Conservation (phyloP, 2,113 vertebrate genomes). For the Cettia cetti region DNA sequence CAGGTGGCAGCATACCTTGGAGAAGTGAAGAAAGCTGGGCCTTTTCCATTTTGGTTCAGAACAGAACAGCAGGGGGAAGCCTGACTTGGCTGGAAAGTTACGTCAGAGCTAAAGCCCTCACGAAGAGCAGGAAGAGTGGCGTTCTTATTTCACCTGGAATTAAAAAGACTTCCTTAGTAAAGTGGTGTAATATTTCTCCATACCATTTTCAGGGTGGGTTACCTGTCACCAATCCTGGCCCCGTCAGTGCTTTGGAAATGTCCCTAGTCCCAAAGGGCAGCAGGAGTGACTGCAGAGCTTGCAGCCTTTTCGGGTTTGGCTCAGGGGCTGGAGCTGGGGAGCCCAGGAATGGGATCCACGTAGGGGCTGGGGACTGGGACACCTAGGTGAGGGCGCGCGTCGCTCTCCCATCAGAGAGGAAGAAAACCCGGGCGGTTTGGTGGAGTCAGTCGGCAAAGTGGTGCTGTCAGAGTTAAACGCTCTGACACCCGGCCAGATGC, state of each 20-base stretch:
- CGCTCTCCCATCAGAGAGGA: background rate
- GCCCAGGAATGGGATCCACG: rapidly evolving
- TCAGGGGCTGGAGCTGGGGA: background rate
- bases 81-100: conserved; percentile 48
- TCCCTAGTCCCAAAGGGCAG: background rate
- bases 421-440: background rate
- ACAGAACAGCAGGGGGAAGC: conserved; percentile 52
- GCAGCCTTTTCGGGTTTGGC: background rate
- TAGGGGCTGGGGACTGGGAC: background rate
- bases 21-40: background rate
- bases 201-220: background rate
- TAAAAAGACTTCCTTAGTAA: background rate
- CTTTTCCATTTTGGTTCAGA: conserved; percentile 9
- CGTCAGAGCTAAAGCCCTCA: conserved; percentile 7
- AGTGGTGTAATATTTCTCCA: background rate
- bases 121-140: background rate
- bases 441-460: background rate
- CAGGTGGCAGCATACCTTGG: background rate
- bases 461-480: background rate
- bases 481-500: background rate
- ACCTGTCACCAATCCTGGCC: background rate
- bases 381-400: rapidly evolving
- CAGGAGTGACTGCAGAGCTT: background rate
- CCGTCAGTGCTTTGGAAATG: background rate
- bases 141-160: conserved; percentile 29